A percentile compares a stretch with the other conserved stretches of the same genome.
Evolutionary conservation across 2,888 invertebrate genomes (phyloP).

Genomic region (Pyrrhia umbra): DNA sequence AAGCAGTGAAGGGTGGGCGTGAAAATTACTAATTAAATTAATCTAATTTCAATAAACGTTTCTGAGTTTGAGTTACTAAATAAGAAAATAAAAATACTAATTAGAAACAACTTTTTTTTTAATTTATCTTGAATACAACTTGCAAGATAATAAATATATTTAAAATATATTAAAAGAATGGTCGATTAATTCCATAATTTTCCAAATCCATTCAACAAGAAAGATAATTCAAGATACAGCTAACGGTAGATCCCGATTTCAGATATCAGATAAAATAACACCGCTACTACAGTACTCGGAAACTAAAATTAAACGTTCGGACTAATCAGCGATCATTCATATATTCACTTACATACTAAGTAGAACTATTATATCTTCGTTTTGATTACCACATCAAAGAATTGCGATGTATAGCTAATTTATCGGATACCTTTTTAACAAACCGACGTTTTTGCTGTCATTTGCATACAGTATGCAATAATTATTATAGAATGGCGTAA

Average conservation of each 20-base stretch:
- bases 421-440: constrained; percentile 1
- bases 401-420: constrained; percentile 63
- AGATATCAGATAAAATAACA: constrained; percentile 30
- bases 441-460: constrained; percentile 17
- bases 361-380: constrained; percentile 31
- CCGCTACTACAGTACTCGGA: constrained; percentile 6
- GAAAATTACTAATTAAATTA: too few species aligned
- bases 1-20: too few species aligned
- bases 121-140: too few species aligned
- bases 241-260: constrained; percentile 26
- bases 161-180: neutral
- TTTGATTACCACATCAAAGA: constrained; percentile 60
- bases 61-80: too few species aligned
- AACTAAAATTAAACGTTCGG: constrained; percentile 20
- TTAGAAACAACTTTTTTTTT: too few species aligned
- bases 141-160: neutral
- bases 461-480: constrained; percentile 43
- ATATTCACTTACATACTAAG: constrained; percentile 23
- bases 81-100: too few species aligned
- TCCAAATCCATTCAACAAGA: constrained; percentile 19
- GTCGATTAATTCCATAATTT: neutral
- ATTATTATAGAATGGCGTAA: constrained; percentile 33
- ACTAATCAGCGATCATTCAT: constrained; percentile 25
- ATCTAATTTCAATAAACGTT: too few species aligned
- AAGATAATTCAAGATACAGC: constrained; percentile 24